Evolutionary conservation across 2,888 invertebrate species (phyloP).

Genomic region (Conomelus anceps): DNA sequence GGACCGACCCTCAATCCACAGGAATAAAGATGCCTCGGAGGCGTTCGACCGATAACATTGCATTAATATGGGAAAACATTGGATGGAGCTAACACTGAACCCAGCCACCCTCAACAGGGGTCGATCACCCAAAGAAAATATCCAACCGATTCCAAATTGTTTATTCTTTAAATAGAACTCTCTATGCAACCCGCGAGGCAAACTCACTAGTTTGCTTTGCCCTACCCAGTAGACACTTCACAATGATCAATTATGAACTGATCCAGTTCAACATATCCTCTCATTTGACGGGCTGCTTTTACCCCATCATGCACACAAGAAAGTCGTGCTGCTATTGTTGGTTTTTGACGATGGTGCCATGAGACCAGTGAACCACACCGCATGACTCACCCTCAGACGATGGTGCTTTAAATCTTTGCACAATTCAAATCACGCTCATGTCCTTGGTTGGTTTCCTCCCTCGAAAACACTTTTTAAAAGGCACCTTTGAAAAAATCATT

Average conservation of each 20-base stretch:
- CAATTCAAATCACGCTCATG: neutral
- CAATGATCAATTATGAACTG: neutral
- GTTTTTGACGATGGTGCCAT: neutral
- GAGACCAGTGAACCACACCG: neutral
- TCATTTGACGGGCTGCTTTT: neutral
- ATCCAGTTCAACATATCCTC: neutral
- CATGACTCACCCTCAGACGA: neutral
- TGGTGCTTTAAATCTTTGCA: neutral
- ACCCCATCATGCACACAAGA: neutral
- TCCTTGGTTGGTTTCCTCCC: no score
- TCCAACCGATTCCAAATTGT: neutral
- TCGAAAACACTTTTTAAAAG: no score
- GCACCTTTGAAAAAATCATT: no score
- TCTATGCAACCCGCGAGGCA: neutral
- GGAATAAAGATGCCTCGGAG: constrained; percentile 8
- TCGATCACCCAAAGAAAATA: constrained; percentile 4
- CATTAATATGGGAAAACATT: constrained; percentile 11
- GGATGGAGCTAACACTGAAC: no score
- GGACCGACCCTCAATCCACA: neutral
- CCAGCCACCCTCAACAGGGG: neutral
- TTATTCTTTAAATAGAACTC: neutral
- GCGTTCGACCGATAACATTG: constrained; percentile 9
- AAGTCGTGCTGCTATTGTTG: neutral
- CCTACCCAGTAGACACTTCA: neutral
- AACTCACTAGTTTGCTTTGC: neutral